phyloP scores from a whole-genome alignment of 2,797 vertebrate species.

The Trematomus bernacchii region DNA sequence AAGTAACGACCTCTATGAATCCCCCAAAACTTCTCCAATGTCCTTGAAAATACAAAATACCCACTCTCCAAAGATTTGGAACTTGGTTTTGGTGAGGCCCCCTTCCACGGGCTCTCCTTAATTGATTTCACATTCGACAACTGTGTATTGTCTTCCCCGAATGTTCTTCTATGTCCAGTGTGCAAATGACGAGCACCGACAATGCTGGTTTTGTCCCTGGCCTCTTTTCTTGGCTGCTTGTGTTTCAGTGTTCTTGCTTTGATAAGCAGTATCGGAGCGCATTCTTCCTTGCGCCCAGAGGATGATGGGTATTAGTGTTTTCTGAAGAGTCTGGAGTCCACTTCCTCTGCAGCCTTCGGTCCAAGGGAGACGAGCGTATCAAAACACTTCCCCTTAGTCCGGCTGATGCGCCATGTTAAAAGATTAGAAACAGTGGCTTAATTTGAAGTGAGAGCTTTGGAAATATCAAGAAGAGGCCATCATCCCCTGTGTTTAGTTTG shows the following conservation, averaged over 20 bases:
- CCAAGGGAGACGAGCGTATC: conserved; percentile 69
- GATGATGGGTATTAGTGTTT: conserved; percentile 80
- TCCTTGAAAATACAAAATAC: conserved; percentile 66
- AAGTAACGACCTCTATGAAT: conserved; percentile 41
- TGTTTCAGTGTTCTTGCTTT: conserved; percentile 80
- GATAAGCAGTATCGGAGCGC: conserved; percentile 73
- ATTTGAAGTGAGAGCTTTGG: conserved; percentile 78
- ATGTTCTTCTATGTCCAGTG: conserved; percentile 47
- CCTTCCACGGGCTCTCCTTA: conserved; percentile 64
- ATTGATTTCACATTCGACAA: conserved; percentile 80
- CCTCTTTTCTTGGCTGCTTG: conserved; percentile 74
- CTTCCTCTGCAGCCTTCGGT: conserved; percentile 64
- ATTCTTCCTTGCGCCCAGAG: conserved; percentile 65
- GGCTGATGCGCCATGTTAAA: conserved; percentile 73
- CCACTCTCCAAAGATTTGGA: conserved; percentile 23
- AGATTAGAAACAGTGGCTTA: conserved; percentile 84
- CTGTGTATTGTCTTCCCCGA: conserved; percentile 64
- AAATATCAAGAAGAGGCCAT: conserved; percentile 82
- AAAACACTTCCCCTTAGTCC: conserved; percentile 69
- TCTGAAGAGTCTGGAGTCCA: conserved; percentile 76
- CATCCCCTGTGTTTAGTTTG: conserved; percentile 78
- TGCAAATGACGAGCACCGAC: conserved; percentile 60
- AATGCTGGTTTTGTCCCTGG: conserved; percentile 72
- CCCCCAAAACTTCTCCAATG: conserved; percentile 27
- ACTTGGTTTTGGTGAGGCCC: conserved; percentile 5